phyloP scores from a whole-genome alignment of 2,888 invertebrate genomes.

The Erebia palarica region DNA sequence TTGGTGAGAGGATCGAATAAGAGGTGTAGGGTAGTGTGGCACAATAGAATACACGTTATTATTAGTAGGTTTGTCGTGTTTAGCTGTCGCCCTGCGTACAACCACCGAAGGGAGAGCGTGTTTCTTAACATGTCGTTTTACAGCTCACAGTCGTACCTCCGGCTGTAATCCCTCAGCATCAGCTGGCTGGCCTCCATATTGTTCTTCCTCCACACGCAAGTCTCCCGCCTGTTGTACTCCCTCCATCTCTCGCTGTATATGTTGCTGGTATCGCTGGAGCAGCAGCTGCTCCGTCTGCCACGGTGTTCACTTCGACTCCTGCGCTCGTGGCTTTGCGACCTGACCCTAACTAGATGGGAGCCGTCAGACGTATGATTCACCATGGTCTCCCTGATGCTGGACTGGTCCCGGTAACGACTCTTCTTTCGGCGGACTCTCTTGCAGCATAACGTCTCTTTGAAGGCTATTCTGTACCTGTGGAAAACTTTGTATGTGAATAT shows the following conservation, averaged over 20 bases:
- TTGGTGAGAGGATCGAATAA: too few species aligned
- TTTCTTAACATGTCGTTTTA: slow-evolving; percentile 13
- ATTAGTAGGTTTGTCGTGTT: too few species aligned
- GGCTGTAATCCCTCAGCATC: slow-evolving; percentile 34
- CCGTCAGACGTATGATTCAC: slow-evolving; percentile 74
- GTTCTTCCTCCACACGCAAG: slow-evolving; percentile 37
- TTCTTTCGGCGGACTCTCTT: slow-evolving; percentile 71
- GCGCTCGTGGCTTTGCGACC: slow-evolving; percentile 57
- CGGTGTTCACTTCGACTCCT: slow-evolving; percentile 43
- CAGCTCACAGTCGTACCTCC: slow-evolving; percentile 33
- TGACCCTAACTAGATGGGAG: slow-evolving; percentile 69
- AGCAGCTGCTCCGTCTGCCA: slow-evolving; percentile 51
- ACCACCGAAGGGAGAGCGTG: too few species aligned
- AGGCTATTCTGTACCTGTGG: slow-evolving; percentile 88
- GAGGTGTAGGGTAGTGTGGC: too few species aligned
- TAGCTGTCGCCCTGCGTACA: too few species aligned
- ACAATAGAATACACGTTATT: too few species aligned
- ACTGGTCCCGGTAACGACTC: slow-evolving; percentile 81
- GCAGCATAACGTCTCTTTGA: slow-evolving; percentile 88
- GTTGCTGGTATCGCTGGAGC: slow-evolving; percentile 56
- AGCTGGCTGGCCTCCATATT: slow-evolving; percentile 31
- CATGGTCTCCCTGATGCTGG: slow-evolving; percentile 84
- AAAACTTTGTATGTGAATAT: not conserved
- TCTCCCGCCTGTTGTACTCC: slow-evolving; percentile 45
- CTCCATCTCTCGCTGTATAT: slow-evolving; percentile 59